phyloP scores from a whole-genome alignment of 2,888 invertebrate species.

The Papilio elwesi region DNA sequence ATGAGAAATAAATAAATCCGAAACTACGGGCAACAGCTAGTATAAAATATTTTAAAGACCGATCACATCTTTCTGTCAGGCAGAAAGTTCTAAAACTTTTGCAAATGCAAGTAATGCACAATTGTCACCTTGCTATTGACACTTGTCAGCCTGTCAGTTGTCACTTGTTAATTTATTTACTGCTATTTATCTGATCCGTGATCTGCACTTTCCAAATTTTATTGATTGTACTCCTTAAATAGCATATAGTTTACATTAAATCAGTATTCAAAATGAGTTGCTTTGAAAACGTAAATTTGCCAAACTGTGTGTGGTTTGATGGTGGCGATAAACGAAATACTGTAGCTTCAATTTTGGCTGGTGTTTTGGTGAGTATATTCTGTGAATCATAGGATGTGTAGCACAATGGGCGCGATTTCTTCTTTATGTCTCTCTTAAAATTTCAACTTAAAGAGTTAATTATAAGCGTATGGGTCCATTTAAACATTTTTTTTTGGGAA shows the following conservation, averaged over 20 bases:
- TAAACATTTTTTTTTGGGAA: too few relatives aligned
- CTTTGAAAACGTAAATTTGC: constrained; percentile 90
- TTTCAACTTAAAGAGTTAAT: neutral
- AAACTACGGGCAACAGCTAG: too few relatives aligned
- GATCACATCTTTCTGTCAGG: too few relatives aligned
- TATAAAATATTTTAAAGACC: too few relatives aligned
- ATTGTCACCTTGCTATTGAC: neutral
- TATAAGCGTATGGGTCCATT: too few relatives aligned
- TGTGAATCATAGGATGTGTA: constrained; percentile 58
- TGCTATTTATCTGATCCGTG: too few relatives aligned
- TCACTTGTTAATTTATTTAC: constrained; percentile 33
- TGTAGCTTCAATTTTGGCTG: constrained; percentile 92
- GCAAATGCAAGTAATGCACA: neutral
- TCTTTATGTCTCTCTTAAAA: neutral
- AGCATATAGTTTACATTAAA: constrained; percentile 7
- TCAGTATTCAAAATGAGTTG: constrained; percentile 79
- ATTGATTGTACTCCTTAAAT: constrained; percentile 13
- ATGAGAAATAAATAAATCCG: too few relatives aligned
- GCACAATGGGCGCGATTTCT: neutral
- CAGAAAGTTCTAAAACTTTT: neutral
- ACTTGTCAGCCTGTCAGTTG: neutral
- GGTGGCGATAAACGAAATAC: constrained; percentile 94
- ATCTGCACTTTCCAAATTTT: constrained; percentile 15
- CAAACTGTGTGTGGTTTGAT: constrained; percentile 93
- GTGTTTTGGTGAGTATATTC: constrained; percentile 89